Evolutionary conservation across 2,113 vertebrate species (phyloP).

Genomic region (Nothoprocta perdicaria): DNA sequence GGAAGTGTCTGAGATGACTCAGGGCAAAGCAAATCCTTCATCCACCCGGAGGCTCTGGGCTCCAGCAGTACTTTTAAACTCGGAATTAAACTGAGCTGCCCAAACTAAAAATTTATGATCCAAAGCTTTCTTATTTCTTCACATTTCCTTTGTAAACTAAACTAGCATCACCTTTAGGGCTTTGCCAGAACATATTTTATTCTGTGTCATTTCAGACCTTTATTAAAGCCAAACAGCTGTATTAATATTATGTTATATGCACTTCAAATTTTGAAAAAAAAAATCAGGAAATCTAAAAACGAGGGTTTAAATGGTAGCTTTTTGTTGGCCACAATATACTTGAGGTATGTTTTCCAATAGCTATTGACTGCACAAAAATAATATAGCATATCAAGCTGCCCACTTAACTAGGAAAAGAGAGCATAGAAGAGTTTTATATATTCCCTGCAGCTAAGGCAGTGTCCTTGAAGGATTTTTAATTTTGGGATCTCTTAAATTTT

Average conservation of each 20-base stretch:
- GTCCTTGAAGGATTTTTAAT: not conserved
- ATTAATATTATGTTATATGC: not conserved
- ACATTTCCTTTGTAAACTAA: not conserved
- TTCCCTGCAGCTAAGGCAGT: not conserved
- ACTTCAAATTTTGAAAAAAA: not conserved
- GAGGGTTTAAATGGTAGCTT: not conserved
- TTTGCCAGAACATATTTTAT: not conserved
- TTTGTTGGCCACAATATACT: not conserved
- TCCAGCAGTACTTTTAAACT: not conserved
- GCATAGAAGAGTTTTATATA: not conserved
- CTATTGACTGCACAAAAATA: not conserved
- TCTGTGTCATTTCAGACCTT: not conserved
- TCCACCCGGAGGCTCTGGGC: not conserved
- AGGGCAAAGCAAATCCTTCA: not conserved
- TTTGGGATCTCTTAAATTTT: not conserved
- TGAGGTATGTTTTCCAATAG: not conserved
- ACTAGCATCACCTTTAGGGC: not conserved
- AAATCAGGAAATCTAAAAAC: not conserved
- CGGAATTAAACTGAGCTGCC: not conserved
- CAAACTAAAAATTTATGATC: not conserved
- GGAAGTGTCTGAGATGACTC: not conserved
- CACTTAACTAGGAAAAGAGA: not conserved
- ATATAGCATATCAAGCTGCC: not conserved
- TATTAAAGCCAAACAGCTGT: not conserved
- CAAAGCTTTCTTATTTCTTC: rapidly evolving